A percentile compares a stretch with the other conserved stretches of the same genome.
These are phyloP conservation scores for Saxidomus purpurata DNA, from an alignment of 1,140 invertebrate genomes.

Conservation along the genomic window DNA sequence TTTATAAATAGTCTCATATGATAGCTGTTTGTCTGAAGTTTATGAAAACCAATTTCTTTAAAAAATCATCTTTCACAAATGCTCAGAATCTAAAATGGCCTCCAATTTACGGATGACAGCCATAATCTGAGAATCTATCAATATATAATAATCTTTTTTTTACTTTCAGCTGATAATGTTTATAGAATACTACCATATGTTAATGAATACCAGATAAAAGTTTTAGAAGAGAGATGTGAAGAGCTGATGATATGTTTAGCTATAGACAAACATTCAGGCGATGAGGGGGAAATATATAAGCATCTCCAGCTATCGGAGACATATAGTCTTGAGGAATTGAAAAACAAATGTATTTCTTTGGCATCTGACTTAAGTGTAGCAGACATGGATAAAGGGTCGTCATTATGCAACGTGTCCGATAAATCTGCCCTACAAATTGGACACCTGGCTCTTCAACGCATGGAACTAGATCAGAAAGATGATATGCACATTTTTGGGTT, in stretches of 20 bases:
- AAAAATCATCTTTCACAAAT: no score
- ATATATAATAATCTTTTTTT: no score
- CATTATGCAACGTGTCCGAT: neutral
- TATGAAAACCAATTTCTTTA: no score
- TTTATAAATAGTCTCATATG: no score
- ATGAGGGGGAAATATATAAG: neutral
- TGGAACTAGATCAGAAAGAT: neutral
- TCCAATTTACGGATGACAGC: no score
- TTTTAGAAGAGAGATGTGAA: neutral
- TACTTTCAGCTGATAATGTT: neutral
- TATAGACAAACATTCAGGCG: neutral
- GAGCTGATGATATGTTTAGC: neutral
- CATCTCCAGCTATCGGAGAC: neutral
- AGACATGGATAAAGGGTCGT: neutral
- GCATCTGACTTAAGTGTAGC: neutral
- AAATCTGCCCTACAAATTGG: neutral
- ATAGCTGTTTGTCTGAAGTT: no score
- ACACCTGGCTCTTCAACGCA: neutral
- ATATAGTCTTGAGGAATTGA: neutral
- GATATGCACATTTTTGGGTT: neutral
- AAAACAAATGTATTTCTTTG: neutral
- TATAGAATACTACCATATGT: neutral
- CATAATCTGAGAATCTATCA: no score
- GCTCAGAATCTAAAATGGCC: no score
- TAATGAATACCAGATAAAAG: neutral